Evolutionary conservation across 2,888 invertebrate species (phyloP).

Genomic region (Rhodophaea formosa): DNA sequence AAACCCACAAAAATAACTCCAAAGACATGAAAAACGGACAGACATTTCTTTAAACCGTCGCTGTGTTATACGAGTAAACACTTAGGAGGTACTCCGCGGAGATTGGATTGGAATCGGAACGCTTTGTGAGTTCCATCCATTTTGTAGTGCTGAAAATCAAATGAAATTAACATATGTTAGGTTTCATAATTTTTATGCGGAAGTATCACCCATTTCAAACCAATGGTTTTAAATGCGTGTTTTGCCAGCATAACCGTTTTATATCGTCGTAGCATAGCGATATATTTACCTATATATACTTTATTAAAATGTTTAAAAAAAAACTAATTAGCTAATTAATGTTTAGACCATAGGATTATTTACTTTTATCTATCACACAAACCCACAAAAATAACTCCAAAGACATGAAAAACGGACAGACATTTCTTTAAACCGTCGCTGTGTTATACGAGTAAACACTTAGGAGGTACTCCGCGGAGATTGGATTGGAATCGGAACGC

Average conservation of each 20-base stretch:
- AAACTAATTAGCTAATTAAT: too few relatives aligned
- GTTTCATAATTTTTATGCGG: neutral
- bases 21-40: too few relatives aligned
- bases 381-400: too few relatives aligned
- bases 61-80: neutral
- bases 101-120: constrained; percentile 23
- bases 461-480: constrained; percentile 7
- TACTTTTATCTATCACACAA: too few relatives aligned
- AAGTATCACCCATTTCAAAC: too few relatives aligned
- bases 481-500: constrained; percentile 22
- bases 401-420: constrained; percentile 1
- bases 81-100: constrained; percentile 3
- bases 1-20: too few relatives aligned
- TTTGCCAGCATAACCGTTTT: too few relatives aligned
- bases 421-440: neutral
- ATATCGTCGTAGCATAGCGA: too few relatives aligned
- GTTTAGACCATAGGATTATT: too few relatives aligned
- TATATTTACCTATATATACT: too few relatives aligned
- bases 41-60: constrained; percentile 1
- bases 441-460: neutral
- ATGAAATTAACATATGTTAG: neutral
- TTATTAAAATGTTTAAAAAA: too few relatives aligned
- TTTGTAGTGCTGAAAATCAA: constrained; percentile 4
- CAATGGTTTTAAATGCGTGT: too few relatives aligned
- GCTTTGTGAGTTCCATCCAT: neutral